Evolutionary conservation across 2,888 invertebrate species (phyloP).

Genomic region (Hirtodrosophila alboralis): DNA sequence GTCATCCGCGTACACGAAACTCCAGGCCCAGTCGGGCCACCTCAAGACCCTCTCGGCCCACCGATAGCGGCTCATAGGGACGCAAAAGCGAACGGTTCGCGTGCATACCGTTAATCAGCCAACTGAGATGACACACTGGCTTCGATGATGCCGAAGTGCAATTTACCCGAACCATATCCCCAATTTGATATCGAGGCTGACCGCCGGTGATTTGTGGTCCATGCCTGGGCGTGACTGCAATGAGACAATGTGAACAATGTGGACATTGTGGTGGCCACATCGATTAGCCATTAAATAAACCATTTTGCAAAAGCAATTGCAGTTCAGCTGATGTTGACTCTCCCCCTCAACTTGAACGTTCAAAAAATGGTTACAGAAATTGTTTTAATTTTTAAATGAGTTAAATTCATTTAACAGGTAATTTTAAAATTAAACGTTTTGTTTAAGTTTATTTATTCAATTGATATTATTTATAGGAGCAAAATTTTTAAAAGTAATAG

Average conservation of each 20-base stretch:
- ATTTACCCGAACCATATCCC: conserved; percentile 92
- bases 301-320: background rate
- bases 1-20: conserved; percentile 91
- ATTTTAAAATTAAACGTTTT: too few relatives aligned
- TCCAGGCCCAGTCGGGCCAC: conserved; percentile 91
- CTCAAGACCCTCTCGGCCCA: conserved; percentile 88
- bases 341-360: background rate
- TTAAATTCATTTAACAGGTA: too few relatives aligned
- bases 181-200: conserved; percentile 91
- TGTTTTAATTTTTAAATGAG: too few relatives aligned
- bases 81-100: conserved; percentile 86
- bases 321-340: too few relatives aligned
- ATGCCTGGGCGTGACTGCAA: conserved; percentile 90
- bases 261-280: conserved; percentile 40
- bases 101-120: conserved; percentile 94
- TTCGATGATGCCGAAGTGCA: conserved; percentile 93
- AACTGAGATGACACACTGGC: conserved; percentile 92
- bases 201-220: conserved; percentile 93
- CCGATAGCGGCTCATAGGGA: conserved; percentile 85
- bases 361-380: too few relatives aligned
- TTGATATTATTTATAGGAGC: too few relatives aligned
- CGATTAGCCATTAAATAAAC: conserved; percentile 37
- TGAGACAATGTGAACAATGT: conserved; percentile 34
- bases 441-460: too few relatives aligned
- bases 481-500: too few relatives aligned